Evolutionary conservation across 2,888 invertebrate species (phyloP).

Genomic region (Odontocolon sp.): DNA sequence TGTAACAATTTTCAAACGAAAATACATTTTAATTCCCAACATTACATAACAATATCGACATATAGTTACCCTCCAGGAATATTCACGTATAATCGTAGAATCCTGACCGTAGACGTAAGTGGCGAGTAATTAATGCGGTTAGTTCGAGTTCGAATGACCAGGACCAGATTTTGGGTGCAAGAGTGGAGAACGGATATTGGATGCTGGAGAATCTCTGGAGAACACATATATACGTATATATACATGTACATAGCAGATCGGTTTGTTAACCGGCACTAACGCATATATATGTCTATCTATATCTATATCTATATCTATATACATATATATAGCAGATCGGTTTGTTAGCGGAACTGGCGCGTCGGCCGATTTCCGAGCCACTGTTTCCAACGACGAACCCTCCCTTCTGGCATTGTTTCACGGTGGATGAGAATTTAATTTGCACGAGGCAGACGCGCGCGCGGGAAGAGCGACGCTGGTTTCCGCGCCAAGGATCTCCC

Average conservation of each 20-base stretch:
- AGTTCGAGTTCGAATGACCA: slow-evolving; percentile 60
- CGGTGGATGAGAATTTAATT: slow-evolving; percentile 80
- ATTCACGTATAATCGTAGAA: slow-evolving; percentile 28
- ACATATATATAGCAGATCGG: no score
- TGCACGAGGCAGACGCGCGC: slow-evolving; percentile 75
- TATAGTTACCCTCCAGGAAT: no score
- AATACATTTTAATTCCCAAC: no score
- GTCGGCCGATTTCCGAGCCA: slow-evolving; percentile 5
- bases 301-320: no score
- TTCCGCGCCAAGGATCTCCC: no score
- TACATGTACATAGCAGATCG: no score
- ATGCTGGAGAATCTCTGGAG: slow-evolving; percentile 6
- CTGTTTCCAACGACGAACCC: slow-evolving; percentile 48
- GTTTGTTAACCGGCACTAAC: slow-evolving; percentile 16
- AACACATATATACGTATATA: no score
- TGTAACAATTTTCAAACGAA: no score
- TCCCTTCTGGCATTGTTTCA: slow-evolving; percentile 77
- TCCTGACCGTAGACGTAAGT: slow-evolving; percentile 63
- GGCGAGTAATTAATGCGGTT: slow-evolving; percentile 78
- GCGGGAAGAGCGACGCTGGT: no score
- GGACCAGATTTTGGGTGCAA: background rate
- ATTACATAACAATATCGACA: no score
- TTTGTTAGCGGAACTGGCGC: no score
- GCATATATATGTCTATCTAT: no score
- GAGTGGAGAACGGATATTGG: slow-evolving; percentile 12